Conservation (phyloP, 2,797 vertebrate species). For the Tympanoctomys barrerae region DNA sequence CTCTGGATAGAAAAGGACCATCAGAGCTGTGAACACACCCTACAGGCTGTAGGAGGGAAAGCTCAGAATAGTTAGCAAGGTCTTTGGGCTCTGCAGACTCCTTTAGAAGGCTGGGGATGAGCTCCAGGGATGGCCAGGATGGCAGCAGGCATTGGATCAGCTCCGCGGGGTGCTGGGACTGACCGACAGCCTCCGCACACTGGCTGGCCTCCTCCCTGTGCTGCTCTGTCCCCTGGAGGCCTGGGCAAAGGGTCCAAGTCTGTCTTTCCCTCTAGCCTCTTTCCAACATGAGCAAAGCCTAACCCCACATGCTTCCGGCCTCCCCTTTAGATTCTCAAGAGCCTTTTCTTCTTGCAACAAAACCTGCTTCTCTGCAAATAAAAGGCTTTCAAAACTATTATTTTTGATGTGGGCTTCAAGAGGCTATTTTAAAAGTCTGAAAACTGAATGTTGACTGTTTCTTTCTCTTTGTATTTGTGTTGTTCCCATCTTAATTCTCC, state of each 20-base stretch:
- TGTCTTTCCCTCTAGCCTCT: slow-evolving; percentile 43
- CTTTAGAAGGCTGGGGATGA: background rate
- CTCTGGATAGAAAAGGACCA: background rate
- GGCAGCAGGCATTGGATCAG: background rate
- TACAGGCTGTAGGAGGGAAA: background rate
- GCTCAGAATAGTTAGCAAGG: background rate
- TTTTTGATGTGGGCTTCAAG: slow-evolving; percentile 79
- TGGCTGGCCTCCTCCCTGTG: background rate
- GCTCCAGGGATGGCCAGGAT: background rate
- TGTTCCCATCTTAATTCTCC: slow-evolving; percentile 73
- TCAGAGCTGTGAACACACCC: background rate
- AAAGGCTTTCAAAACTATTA: slow-evolving; percentile 78
- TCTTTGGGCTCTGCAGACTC: background rate
- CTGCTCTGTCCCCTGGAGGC: background rate
- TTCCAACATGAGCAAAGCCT: slow-evolving; percentile 31
- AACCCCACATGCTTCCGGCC: slow-evolving; percentile 60
- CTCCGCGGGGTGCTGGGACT: background rate
- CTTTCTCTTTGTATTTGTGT: slow-evolving; percentile 67
- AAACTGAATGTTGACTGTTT: slow-evolving; percentile 68
- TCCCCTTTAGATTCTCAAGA: slow-evolving; percentile 76
- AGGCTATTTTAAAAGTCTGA: slow-evolving; percentile 80
- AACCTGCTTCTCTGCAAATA: slow-evolving; percentile 75
- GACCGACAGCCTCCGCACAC: too few species aligned
- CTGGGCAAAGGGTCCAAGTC: background rate
- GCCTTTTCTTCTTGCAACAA: slow-evolving; percentile 77